These are phyloP conservation scores for Hymenochirus boettgeri DNA, from an alignment of 2,113 vertebrate species.

Conservation along the genomic window DNA sequence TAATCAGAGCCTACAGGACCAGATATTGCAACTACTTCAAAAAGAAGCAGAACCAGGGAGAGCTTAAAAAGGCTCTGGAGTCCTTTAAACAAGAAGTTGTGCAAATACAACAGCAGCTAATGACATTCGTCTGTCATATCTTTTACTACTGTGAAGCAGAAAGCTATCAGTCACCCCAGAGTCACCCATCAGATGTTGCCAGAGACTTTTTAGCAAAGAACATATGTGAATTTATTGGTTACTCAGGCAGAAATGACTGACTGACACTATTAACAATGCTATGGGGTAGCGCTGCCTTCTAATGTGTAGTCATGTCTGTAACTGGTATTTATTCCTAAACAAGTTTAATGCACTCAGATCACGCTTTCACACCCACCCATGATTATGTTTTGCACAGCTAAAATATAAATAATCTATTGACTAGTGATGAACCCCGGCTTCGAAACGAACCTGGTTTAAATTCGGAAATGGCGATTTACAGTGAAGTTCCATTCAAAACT, in stretches of 20 bases:
- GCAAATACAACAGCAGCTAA: constrained; percentile 29
- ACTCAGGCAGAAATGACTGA: constrained; percentile 21
- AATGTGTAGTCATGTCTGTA: no score
- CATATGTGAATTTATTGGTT: constrained; percentile 26
- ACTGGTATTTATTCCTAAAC: no score
- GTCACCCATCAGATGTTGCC: not conserved
- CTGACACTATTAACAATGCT: constrained; percentile 25
- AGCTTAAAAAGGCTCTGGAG: constrained; percentile 31
- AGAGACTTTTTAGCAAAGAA: no score
- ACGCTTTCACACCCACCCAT: no score
- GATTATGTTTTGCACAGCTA: no score
- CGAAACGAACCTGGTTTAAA: no score
- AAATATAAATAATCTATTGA: no score
- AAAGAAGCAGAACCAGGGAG: constrained; percentile 1
- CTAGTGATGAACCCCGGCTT: no score
- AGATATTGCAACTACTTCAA: not conserved
- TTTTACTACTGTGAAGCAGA: constrained; percentile 20
- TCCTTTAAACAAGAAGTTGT: constrained; percentile 31
- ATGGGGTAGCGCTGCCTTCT: no score
- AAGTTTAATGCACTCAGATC: no score
- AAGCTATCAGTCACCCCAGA: constrained; percentile 40
- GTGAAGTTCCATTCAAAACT: no score
- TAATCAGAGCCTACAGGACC: not conserved
- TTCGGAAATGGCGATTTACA: no score
- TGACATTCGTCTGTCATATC: constrained; percentile 39